A percentile compares a stretch with the other conserved stretches of the same genome.
Evolutionary conservation across 2,888 invertebrate genomes (phyloP).

Genomic region (Cremastinae sp.): DNA sequence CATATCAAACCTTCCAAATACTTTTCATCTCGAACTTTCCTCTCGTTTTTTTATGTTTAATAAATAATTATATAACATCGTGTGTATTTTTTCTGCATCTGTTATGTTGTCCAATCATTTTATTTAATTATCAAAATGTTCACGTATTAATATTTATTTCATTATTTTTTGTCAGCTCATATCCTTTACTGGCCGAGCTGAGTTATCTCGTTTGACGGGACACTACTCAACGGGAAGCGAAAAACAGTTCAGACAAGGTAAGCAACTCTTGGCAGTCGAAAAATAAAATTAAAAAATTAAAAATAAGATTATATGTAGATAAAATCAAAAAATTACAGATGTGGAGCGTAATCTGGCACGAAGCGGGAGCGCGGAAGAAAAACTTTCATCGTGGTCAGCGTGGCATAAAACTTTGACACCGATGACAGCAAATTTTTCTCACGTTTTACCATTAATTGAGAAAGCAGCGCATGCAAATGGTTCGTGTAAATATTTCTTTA

Average conservation of each 20-base stretch:
- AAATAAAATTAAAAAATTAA: neutral
- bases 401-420: constrained; percentile 71
- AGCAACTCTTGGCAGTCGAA: neutral
- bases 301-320: neutral
- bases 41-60: too few species aligned
- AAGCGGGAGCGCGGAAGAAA: constrained; percentile 64
- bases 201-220: constrained; percentile 62
- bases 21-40: too few species aligned
- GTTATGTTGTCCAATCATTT: too few species aligned
- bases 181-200: constrained; percentile 67
- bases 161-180: constrained; percentile 63
- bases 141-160: constrained; percentile 13
- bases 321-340: constrained; percentile 67
- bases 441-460: constrained; percentile 65
- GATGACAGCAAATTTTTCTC: constrained; percentile 67
- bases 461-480: constrained; percentile 74
- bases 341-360: constrained; percentile 69
- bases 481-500: constrained; percentile 56
- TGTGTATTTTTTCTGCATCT: constrained; percentile 24
- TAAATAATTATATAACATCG: too few species aligned
- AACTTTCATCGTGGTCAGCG: constrained; percentile 68
- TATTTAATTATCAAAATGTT: too few species aligned
- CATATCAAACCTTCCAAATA: too few species aligned
- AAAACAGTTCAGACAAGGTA: constrained; percentile 69
- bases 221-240: constrained; percentile 52